Evolutionary conservation across 2,113 vertebrate species (phyloP), one percentile per base, ranked within the genome.

Genomic region (Channa maculata): DNA sequence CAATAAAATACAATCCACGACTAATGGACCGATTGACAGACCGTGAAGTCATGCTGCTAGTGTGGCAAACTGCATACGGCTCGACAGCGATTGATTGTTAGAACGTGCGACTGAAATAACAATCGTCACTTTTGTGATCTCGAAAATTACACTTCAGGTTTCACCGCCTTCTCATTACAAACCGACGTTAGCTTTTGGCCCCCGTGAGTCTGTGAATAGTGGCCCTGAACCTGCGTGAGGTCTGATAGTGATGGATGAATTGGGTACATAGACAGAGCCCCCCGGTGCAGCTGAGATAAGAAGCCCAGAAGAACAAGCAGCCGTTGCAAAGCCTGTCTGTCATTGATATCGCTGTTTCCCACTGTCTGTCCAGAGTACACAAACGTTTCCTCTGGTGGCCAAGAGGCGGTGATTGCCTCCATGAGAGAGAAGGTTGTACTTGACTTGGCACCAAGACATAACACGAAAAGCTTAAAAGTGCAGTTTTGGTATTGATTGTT

Each of bases 171-270:
- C 45, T 61, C 53, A 65, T 54, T 57, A 14, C 8, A 46, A 70
- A 57, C 50, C 36, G 59, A 7, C 60, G 52, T 70, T 65, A 8
- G 48, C 71, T 8, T 68, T 50, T 2, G 82, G 67, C 68, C 65
- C 53, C 76, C 52, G 49, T 63, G 39, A 24, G 43, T 14, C 49
- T 64, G 81, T 76, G 64, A 84, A 86, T 57, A 58, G 46, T 24
- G 36, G 39, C n/a, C 39, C 72, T 75, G 74, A 38, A 79, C 87
- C 82, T 90, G 85, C n/a, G 83, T 69, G 80, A 44, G 82, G 82
- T 83, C 78, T 87, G 91, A 90, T 89, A 92, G 83, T 87, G 87
- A 89, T 77, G 84, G 82, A 88, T 88, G 90, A 90, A 86, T 91
- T 38, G 82, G 66, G 68, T 62, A 67, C 71, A 46, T 59, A 68